Base-by-base conservation (phyloP, 2,888 invertebrate species). In the Apotomis capreana region DNA sequence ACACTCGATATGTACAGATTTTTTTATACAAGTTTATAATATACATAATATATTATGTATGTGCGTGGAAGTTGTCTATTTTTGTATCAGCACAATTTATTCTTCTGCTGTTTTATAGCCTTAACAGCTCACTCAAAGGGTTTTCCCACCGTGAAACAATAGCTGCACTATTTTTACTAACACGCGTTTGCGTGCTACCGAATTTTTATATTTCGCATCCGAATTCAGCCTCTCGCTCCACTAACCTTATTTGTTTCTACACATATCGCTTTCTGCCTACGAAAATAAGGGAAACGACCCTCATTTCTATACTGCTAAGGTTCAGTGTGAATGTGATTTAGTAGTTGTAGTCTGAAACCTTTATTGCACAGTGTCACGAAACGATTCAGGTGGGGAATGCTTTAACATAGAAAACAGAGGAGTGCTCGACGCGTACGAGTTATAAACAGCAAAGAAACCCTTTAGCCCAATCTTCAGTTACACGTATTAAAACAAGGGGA, bases 371-470 rank as follows among this genome's bases (percentile, higher is more conserved):
- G 83, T 87, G 88, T 89, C 91, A 91, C 91, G 91, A 82, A 87
- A 89, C 83, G 86, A 87, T 86, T 87, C 89, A 90, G 90, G 91
- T 91, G 91, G 84, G 88, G 89, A 89, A 89, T 89, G 87, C 88
- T 88, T 90, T 87, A 85, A 87, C 88, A 87, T 85, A 83, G 84
- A 88, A 87, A 87, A 86, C 86, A 83, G 81, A 82, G 85, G 81
- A 87, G 85, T 84, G 87, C 84, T 88, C 87, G 85, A 87, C 85
- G 86, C 86, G 86, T 86, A 83, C 82, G 82, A 81, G 81, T 78
- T 79, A 81, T 84, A 87, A 83, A 61, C 26, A 68, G 59, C 60
- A 82, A 81, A 81, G 81, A 84, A 84, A 83, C 81, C 81, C 81
- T 80, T 81, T 70, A 72, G 26, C 26, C 26, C 68, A 81, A 57